These are phyloP conservation scores for Chrysomela aeneicollis DNA, from an alignment of 2,888 invertebrate genomes.

Conservation along the genomic window DNA sequence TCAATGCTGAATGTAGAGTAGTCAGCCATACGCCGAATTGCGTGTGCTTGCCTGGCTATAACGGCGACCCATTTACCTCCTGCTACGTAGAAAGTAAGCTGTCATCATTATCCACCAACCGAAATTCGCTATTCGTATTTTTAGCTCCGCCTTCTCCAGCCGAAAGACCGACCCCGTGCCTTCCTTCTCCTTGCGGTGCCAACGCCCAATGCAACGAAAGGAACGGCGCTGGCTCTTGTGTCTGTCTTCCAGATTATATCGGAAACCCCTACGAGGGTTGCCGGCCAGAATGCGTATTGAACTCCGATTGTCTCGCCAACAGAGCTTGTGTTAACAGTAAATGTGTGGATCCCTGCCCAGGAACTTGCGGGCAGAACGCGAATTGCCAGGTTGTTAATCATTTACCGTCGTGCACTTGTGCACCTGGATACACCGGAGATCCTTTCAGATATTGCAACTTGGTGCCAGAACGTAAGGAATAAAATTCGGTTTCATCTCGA, in stretches of 20 bases:
- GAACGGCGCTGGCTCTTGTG: slow-evolving; percentile 70
- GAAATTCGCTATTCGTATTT: slow-evolving; percentile 39
- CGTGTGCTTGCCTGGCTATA: slow-evolving; percentile 67
- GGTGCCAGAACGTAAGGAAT: neutral
- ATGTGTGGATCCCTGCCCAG: slow-evolving; percentile 67
- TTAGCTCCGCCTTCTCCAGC: slow-evolving; percentile 33
- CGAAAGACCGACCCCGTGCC: slow-evolving; percentile 64
- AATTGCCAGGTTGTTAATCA: slow-evolving; percentile 67
- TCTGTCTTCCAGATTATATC: slow-evolving; percentile 62
- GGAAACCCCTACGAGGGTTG: slow-evolving; percentile 65
- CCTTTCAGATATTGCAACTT: slow-evolving; percentile 61
- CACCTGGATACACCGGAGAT: slow-evolving; percentile 64
- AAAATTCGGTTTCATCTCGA: neutral
- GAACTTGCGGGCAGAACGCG: slow-evolving; percentile 66
- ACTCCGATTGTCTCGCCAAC: slow-evolving; percentile 63
- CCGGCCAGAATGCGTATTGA: slow-evolving; percentile 63
- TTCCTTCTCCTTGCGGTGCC: slow-evolving; percentile 73
- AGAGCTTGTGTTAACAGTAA: slow-evolving; percentile 64
- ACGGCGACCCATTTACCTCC: slow-evolving; percentile 72
- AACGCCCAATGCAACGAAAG: slow-evolving; percentile 62
- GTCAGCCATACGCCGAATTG: slow-evolving; percentile 76
- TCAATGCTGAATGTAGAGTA: slow-evolving; percentile 75
- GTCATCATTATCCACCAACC: slow-evolving; percentile 29
- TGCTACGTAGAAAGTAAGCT: slow-evolving; percentile 58
- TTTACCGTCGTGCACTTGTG: slow-evolving; percentile 68